A percentile compares a stretch with the other conserved stretches of the same genome.
Evolutionary conservation across 2,888 invertebrate species (phyloP).

Genomic region (Gortyna flavago): DNA sequence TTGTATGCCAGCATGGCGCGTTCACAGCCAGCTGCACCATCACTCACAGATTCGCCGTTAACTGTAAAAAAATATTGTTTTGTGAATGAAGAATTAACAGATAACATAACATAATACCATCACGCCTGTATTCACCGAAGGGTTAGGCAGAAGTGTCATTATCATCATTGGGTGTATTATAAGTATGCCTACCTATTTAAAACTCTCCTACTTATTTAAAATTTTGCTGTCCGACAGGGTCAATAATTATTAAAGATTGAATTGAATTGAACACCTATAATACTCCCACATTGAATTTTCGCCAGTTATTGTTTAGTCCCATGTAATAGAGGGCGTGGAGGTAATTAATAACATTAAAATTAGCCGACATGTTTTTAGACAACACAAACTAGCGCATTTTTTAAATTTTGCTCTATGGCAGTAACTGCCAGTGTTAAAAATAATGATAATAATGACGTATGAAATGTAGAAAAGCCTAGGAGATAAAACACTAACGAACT

Average conservation of each 20-base stretch:
- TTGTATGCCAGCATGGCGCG: constrained; percentile 79
- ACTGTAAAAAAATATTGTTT: constrained; percentile 72
- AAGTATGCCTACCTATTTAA: too few species aligned
- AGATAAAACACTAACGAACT: neutral
- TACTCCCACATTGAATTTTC: neutral
- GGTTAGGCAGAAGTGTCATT: too few species aligned
- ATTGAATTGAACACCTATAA: too few species aligned
- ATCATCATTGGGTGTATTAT: too few species aligned
- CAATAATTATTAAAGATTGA: too few species aligned
- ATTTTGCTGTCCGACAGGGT: too few species aligned
- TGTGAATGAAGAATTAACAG: neutral
- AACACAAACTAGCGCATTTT: neutral
- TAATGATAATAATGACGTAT: neutral
- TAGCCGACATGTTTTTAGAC: neutral
- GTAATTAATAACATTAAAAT: neutral
- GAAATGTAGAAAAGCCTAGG: neutral
- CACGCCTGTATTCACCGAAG: too few species aligned
- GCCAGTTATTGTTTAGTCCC: neutral
- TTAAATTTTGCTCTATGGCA: neutral
- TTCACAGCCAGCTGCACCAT: constrained; percentile 85
- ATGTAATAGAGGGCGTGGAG: neutral
- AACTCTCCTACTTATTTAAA: too few species aligned
- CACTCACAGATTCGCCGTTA: constrained; percentile 78
- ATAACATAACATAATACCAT: too few species aligned
- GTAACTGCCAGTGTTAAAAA: neutral